These are phyloP conservation scores for Erebia palarica DNA, from an alignment of 2,888 invertebrate species.

Conservation along the genomic window DNA sequence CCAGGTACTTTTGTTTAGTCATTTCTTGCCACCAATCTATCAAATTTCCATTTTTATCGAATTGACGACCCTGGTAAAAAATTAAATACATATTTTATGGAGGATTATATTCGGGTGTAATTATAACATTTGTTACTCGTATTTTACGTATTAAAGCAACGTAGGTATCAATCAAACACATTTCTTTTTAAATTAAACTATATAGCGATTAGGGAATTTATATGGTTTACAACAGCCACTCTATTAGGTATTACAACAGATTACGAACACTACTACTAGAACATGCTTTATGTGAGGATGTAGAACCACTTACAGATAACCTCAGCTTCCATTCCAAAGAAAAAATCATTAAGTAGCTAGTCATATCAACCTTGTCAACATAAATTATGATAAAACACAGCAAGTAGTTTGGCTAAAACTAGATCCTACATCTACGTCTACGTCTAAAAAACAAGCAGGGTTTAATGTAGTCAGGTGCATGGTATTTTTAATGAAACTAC, in stretches of 20 bases:
- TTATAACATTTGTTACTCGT: too few relatives aligned
- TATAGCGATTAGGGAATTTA: not conserved
- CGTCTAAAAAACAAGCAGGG: not conserved
- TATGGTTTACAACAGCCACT: not conserved
- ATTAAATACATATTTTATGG: not conserved
- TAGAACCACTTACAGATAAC: not conserved
- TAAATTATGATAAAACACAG: not conserved
- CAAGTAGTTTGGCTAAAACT: not conserved
- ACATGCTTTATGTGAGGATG: not conserved
- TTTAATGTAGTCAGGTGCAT: not conserved
- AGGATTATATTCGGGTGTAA: not conserved
- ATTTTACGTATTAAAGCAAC: not conserved
- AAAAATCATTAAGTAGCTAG: not conserved
- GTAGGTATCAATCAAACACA: not conserved
- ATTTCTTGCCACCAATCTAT: conserved; percentile 95
- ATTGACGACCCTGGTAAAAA: conserved; percentile 88
- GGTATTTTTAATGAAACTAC: not conserved
- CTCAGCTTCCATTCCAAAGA: not conserved
- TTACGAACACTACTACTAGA: not conserved
- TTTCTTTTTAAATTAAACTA: not conserved
- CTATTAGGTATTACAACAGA: not conserved
- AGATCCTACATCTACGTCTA: not conserved
- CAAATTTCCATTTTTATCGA: conserved; percentile 94
- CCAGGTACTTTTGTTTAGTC: conserved; percentile 91
- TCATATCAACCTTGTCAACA: not conserved